A percentile compares a stretch with the other conserved stretches of the same genome.
Conservation (phyloP, 2,113 vertebrate species). For the Phyllopteryx taeniolatus region DNA sequence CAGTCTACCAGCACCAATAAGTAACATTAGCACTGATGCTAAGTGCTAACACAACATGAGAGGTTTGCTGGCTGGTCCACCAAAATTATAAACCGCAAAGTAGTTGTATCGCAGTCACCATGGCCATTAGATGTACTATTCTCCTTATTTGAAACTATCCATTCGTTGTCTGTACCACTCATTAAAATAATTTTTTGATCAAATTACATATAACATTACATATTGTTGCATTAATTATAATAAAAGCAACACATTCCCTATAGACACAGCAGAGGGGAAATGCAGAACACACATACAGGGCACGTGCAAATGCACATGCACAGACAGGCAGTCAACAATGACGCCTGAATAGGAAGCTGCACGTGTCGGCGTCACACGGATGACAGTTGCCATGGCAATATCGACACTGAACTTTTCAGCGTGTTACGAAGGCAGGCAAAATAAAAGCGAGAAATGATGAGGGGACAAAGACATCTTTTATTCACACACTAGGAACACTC, state of each 20-base stretch:
- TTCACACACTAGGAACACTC: not conserved
- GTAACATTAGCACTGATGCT: too few species aligned
- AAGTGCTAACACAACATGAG: too few species aligned
- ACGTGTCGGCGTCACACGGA: not conserved
- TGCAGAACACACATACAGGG: not conserved
- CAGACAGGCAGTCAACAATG: not conserved
- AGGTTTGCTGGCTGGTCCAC: too few species aligned
- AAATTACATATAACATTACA: too few species aligned
- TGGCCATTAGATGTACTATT: not conserved
- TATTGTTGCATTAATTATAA: not conserved
- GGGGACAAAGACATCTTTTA: slow-evolving; percentile 1
- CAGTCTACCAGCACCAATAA: too few species aligned
- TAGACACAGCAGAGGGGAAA: not conserved
- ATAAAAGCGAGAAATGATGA: not conserved
- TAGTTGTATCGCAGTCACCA: not conserved
- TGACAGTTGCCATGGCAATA: slow-evolving; percentile 1
- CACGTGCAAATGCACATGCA: not conserved
- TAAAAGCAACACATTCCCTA: not conserved
- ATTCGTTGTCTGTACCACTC: not conserved
- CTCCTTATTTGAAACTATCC: not conserved
- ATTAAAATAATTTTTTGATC: not conserved
- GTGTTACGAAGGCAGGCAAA: not conserved
- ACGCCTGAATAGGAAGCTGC: not conserved
- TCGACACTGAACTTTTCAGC: not conserved
- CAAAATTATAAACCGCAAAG: too few species aligned